Evolutionary conservation across 1,140 invertebrate species (phyloP), one percentile per base, ranked within the genome.

Genomic region (Microplitis demolitor): DNA sequence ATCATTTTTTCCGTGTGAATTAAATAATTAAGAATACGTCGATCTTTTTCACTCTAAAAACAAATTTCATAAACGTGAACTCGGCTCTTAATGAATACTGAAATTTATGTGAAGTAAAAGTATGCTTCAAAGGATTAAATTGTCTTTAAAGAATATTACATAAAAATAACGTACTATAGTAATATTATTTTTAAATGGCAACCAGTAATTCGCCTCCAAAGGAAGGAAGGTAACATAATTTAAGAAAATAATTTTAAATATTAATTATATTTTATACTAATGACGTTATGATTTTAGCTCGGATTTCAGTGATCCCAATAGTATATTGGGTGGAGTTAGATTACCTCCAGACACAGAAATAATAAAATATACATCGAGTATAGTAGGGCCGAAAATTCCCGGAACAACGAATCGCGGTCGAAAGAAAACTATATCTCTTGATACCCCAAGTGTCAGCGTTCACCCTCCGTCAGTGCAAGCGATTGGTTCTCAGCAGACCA

Each of bases 301-400:
- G 31, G 60, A 76, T 86, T 88, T 39, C 84, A 94, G 92, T 87
- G 93, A 94, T 87, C 91, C 93, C 73, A 91, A 92, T 75, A 92
- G 93, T 80, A 91, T 95, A 83, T 86, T 95, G 78, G 93, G 93
- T 51, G 92, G 92, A 56, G 93, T 95, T 45, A 89, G 94, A 45
- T 84, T 96, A 76, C 94, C 94, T 74, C 93, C 94, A n/a, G 94
- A 95, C 79, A 96, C 94, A 13, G 94, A 96, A 87, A 95, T 96
- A 69, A 95, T 96, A 79, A 95, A 95, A 83, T 95, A 95, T 82
- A 95, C 94, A 63, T 95, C 93, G 71, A 94, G 93, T 63, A 91
- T 95, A 73, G 92, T 94, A 69, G 93, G 94, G 56, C 93, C 94
- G 56, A 95, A 95, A 89, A 88, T 93, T 66, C 92, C 93, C 14